These are phyloP conservation scores for Glandiceps talaboti DNA, from an alignment of 53 echinoderm and acorn worm species.

Conservation along the genomic window DNA sequence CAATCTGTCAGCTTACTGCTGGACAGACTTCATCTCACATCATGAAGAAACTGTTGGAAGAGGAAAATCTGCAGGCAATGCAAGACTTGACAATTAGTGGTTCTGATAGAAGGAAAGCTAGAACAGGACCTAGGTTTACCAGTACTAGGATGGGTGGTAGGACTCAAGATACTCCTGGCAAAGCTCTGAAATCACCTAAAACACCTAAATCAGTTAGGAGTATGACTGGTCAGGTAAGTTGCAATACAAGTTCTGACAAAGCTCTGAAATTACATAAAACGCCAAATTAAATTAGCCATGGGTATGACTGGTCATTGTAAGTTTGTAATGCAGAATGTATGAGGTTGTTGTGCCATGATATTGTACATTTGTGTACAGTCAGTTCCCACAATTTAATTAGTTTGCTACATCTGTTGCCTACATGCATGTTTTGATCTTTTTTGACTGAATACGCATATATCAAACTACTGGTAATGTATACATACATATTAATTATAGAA, in stretches of 20 bases:
- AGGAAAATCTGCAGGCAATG: conserved; percentile 35
- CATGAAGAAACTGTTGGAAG: conserved; percentile 65
- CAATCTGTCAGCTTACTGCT: conserved; percentile 19
- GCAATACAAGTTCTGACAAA: conserved; percentile 29
- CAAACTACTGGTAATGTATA: no score
- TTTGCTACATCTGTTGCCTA: no score
- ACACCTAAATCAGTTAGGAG: no score
- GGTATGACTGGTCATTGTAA: no score
- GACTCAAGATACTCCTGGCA: conserved; percentile 36
- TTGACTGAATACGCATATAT: no score
- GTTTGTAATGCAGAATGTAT: no score
- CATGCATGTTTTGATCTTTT: no score
- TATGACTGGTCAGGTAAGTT: not conserved
- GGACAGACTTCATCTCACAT: conserved; percentile 55
- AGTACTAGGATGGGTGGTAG: conserved; percentile 60
- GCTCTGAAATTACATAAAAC: not conserved
- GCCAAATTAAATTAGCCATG: no score
- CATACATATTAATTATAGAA: no score
- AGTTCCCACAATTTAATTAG: no score
- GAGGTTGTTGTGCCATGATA: no score
- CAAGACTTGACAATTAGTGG: conserved; percentile 1
- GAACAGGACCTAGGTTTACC: conserved; percentile 79
- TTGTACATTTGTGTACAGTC: no score
- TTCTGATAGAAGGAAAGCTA: conserved; percentile 73
- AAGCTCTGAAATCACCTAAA: not conserved